Conservation (phyloP, 2,797 vertebrate genomes). For the Mastacembelus armatus region DNA sequence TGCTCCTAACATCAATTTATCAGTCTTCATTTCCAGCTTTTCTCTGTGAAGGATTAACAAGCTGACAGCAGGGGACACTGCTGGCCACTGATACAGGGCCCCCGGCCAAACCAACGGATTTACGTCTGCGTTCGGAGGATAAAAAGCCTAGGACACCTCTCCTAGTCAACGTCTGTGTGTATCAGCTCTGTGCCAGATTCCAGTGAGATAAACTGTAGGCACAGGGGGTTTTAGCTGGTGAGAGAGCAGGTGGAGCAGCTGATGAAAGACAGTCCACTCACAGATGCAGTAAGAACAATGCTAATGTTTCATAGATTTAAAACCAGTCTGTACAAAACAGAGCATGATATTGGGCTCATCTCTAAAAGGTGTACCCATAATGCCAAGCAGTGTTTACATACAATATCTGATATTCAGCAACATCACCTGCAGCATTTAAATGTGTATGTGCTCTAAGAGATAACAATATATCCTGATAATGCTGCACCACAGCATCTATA, state of each 20-base stretch:
- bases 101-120: slow-evolving; percentile 62
- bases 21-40: slow-evolving; percentile 8
- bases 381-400: not conserved
- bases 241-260: slow-evolving; percentile 45
- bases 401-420: not conserved
- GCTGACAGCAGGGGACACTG: slow-evolving; percentile 44
- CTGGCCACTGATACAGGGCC: slow-evolving; percentile 4
- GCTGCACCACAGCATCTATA: not conserved
- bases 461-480: slow-evolving; percentile 1
- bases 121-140: slow-evolving; percentile 64
- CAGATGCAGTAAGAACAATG: slow-evolving; percentile 6
- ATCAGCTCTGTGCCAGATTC: slow-evolving; percentile 46
- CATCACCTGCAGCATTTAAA: slow-evolving; percentile 6
- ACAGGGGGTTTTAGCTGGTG: slow-evolving; percentile 36
- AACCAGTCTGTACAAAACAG: not conserved
- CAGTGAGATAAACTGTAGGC: slow-evolving; percentile 39
- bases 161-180: slow-evolving; percentile 23
- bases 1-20: slow-evolving; percentile 11
- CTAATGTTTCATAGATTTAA: slow-evolving; percentile 17
- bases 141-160: slow-evolving; percentile 63
- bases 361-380: not conserved
- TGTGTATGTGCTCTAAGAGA: not conserved
- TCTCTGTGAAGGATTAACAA: slow-evolving; percentile 47
- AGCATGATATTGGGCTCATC: not conserved
- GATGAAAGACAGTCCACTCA: slow-evolving; percentile 31